Base-by-base conservation (phyloP, 2,888 invertebrate species). In the Athrips mouffetella region DNA sequence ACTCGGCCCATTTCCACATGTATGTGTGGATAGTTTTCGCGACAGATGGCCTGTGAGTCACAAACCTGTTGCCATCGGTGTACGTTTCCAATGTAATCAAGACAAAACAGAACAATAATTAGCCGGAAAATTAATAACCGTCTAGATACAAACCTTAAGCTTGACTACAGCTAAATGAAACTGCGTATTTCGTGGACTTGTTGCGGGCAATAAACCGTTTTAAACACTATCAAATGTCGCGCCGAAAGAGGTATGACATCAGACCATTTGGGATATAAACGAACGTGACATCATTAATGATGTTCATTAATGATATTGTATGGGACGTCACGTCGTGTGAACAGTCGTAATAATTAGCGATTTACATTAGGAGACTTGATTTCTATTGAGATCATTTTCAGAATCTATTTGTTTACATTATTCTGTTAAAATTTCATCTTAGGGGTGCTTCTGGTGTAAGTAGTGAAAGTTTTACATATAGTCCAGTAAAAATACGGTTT, bases 21-120 rank as follows among this genome's bases (percentile, higher is more conserved):
- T 73, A 77, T 62, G 74, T 73, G 77, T 62, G 63, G 72, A 80
- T 74, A 78, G 75, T 81, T 83, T 81, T 81, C 77, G 79, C 80
- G 76, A 79, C 87, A 87, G 85, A 85, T 88, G 87, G 86, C 73
- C 65, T 55, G 60, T 87, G 87, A 88, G 64, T 88, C 87, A 88
- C 76, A 55, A 83, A 86, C 87, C 80, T 76, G 87, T 77, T 78
- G 57, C 60, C 62, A 55, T 53, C 60, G 60, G 67, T 70, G 70
- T 75, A 65, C 63, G 72, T 73, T 74, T 72, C 76, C 74, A 76
- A 72, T 78, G 74, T 72, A 74, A 80, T 76, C 73, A 70, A 81
- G 65, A 79, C 68, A 67, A 70, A 63, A n/a, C n/a, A n/a, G n/a
- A 74, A 65, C 63, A 70, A 76, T 75, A 70, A 78, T 75, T 74